Conservation (phyloP, 2,113 vertebrate genomes). For the Clarias magur region DNA sequence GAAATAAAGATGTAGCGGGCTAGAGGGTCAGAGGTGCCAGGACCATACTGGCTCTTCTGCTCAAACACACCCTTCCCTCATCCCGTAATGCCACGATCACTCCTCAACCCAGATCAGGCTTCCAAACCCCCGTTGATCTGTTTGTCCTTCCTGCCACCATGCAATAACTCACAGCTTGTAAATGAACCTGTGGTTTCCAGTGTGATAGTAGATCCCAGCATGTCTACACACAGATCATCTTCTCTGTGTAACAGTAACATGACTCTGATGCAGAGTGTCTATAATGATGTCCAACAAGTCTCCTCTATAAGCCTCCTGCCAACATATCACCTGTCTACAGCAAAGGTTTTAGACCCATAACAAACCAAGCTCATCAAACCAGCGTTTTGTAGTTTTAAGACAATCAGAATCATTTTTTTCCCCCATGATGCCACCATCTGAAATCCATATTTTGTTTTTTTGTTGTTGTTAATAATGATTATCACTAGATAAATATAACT, state of each 20-base stretch:
- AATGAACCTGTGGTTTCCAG: constrained; percentile 20
- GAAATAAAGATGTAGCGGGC: constrained; percentile 93
- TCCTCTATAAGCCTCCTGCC: background rate
- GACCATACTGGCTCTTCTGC: constrained; percentile 35
- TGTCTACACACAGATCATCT: constrained; percentile 18
- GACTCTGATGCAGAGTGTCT: constrained; percentile 58
- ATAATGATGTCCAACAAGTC: constrained; percentile 67
- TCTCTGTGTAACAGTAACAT: constrained; percentile 60
- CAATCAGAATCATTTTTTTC: background rate
- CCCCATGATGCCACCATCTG: background rate
- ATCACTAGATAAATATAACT: background rate
- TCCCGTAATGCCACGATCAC: constrained; percentile 53
- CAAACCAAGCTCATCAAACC: background rate
- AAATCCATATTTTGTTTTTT: background rate
- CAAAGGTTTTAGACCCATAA: background rate
- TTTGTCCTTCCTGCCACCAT: constrained; percentile 60
- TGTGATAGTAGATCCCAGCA: constrained; percentile 6
- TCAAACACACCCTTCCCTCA: background rate
- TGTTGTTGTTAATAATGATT: background rate
- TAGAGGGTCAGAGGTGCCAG: constrained; percentile 80
- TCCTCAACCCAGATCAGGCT: constrained; percentile 58
- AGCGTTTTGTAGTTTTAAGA: background rate
- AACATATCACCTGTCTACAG: constrained; percentile 25
- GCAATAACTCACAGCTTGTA: constrained; percentile 57
- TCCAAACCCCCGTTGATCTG: constrained; percentile 46